Conservation (phyloP, 2,888 invertebrate species). For the Balanococcus diminutus region DNA sequence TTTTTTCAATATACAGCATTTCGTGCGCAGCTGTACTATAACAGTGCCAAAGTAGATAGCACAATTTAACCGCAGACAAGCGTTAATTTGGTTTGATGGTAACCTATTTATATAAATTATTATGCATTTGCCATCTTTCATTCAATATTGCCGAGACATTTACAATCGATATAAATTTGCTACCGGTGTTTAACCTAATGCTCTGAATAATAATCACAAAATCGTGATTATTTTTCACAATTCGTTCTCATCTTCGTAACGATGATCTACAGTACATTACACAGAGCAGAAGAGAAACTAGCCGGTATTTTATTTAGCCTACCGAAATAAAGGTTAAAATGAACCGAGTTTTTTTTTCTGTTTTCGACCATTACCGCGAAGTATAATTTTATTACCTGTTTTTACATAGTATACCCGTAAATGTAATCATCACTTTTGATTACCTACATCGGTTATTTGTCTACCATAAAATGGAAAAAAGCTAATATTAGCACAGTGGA, state of each 20-base stretch:
- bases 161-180: not conserved
- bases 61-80: not conserved
- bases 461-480: conserved; percentile 8
- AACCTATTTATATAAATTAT: not conserved
- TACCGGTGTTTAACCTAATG: not conserved
- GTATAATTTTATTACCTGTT: conserved; percentile 13
- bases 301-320: not conserved
- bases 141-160: not conserved
- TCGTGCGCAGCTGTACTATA: not conserved
- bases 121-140: not conserved
- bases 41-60: not conserved
- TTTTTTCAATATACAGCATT: not conserved
- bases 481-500: not conserved
- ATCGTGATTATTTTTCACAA: not conserved
- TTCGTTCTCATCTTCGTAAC: not conserved
- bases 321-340: not conserved
- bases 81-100: not conserved
- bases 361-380: not conserved
- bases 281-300: not conserved
- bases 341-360: not conserved
- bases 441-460: conserved; percentile 1
- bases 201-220: conserved; percentile 15
- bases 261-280: not conserved
- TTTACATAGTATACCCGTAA: not conserved
- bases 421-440: conserved; percentile 19